Base-by-base conservation (phyloP, 2,888 invertebrate species). In the Eupithecia inturbata region DNA sequence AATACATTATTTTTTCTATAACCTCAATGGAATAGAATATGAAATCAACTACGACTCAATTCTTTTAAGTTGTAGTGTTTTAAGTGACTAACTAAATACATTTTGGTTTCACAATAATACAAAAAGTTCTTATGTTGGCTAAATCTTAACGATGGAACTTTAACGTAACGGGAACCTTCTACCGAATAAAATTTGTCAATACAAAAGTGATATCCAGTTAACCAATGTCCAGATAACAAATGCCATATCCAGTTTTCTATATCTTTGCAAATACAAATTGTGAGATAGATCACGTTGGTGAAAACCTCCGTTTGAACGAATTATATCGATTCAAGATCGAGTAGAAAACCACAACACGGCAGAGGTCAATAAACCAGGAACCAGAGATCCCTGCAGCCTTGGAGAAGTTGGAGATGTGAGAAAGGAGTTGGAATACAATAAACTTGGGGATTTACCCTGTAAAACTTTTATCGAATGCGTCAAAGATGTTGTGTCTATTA, bases 231-330 rank as follows among this genome's bases (percentile, higher is more conserved):
- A n/a, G n/a, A 57, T 14, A 36, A 64, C 5, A 16, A 45, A 62
- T 67, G 67, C 33, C 82, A 62, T 76, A 79, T 85, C 84, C 75
- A 84, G 78, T 19, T 62, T 67, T 67, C 33, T 69, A 80, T 78
- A 82, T 81, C 79, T 41, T 22, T 26, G 63, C 28, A 39, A 68
- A 76, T 39, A 73, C 76, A 67, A 79, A 81, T 78, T 77, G 76
- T 78, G 75, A 79, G 86, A 85, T 86, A 88, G 83, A 89, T 86
- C 88, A 86, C 85, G 84, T 82, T 70, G 79, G 77, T 78, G 87
- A 86, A 89, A 89, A 89, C 87, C 82, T 82, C 80, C 77, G 78
- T 76, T 72, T 77, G 78, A 82, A 82, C 81, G 81, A 79, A 83
- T 81, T 82, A 83, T 82, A 84, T 82, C 78, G 81, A 82, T 85